A percentile compares a stretch with the other conserved stretches of the same genome.
phyloP scores from a whole-genome alignment of 2,888 invertebrate genomes.

The Mellilla xanthometata region DNA sequence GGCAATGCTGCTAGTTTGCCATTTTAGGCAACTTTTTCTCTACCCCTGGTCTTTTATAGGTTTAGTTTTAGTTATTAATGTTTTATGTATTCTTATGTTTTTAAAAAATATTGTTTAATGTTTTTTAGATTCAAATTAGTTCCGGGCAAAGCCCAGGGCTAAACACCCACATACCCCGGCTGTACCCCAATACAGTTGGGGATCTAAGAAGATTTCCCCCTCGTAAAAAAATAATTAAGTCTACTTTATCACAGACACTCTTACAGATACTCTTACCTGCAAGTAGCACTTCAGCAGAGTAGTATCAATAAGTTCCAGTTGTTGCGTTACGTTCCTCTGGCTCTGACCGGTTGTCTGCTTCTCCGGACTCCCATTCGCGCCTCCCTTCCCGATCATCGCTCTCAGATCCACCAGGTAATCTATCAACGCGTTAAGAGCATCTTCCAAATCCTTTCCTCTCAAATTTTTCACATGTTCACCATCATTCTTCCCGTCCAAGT shows the following conservation, averaged over 20 bases:
- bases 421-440: conserved; percentile 93
- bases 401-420: conserved; percentile 93
- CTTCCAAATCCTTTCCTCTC: conserved; percentile 93
- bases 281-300: conserved; percentile 98
- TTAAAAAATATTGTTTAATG: too few relatives aligned
- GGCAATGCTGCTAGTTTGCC: too few relatives aligned
- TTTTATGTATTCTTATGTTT: too few relatives aligned
- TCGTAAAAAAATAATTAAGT: not conserved
- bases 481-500: conserved; percentile 84
- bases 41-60: too few relatives aligned
- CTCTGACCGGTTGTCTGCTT: conserved; percentile 38
- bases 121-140: too few relatives aligned
- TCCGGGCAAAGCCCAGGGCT: too few relatives aligned
- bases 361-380: conserved; percentile 33
- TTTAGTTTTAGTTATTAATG: too few relatives aligned
- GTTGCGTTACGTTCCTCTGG: conserved; percentile 61
- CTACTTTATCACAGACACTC: too few relatives aligned
- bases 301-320: conserved; percentile 96
- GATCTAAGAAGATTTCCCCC: too few relatives aligned
- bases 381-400: conserved; percentile 67
- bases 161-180: too few relatives aligned
- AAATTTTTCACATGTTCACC: conserved; percentile 73
- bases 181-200: too few relatives aligned
- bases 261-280: conserved; percentile 87
- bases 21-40: too few relatives aligned